Conservation (phyloP, 2,113 vertebrate genomes). For the Naja naja region DNA sequence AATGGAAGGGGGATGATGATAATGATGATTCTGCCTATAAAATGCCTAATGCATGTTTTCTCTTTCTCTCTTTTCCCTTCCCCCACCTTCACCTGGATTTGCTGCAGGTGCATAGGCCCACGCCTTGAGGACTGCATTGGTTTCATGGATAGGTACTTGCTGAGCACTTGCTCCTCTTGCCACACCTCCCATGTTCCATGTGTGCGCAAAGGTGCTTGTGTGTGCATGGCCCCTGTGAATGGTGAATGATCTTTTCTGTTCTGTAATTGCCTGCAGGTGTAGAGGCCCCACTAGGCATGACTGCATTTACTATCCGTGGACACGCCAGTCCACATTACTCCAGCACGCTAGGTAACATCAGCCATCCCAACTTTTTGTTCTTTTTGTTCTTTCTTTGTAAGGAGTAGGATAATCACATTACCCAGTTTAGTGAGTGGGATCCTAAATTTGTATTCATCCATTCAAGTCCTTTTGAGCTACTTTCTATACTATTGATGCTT, state of each 20-base stretch:
- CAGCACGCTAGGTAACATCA: slow-evolving; percentile 82
- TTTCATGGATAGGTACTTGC: slow-evolving; percentile 95
- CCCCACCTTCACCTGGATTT: slow-evolving; percentile 42
- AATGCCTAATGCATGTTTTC: slow-evolving; percentile 31
- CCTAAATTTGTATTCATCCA: fast-evolving
- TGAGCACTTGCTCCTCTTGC: slow-evolving; percentile 61
- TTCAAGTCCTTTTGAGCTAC: fast-evolving
- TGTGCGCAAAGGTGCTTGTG: slow-evolving; percentile 73
- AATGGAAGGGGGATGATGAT: not conserved
- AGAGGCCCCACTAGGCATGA: slow-evolving; percentile 79
- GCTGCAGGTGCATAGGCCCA: slow-evolving; percentile 89
- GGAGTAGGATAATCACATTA: slow-evolving; percentile 9
- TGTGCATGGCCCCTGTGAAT: slow-evolving; percentile 72
- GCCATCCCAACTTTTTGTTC: slow-evolving; percentile 61
- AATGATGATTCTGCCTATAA: not conserved
- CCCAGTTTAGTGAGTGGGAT: slow-evolving; percentile 24
- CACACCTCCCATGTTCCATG: slow-evolving; percentile 58
- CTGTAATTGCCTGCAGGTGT: slow-evolving; percentile 83
- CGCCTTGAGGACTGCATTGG: slow-evolving; percentile 93
- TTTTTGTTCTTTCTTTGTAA: slow-evolving; percentile 7
- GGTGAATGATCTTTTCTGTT: slow-evolving; percentile 74
- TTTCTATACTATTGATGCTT: not conserved
- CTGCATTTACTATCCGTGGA: slow-evolving; percentile 82
- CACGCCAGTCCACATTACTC: slow-evolving; percentile 76
- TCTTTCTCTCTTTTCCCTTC: slow-evolving; percentile 66